Conservation (phyloP, 2,888 invertebrate species). For the Coronaproctus castanopsis region DNA sequence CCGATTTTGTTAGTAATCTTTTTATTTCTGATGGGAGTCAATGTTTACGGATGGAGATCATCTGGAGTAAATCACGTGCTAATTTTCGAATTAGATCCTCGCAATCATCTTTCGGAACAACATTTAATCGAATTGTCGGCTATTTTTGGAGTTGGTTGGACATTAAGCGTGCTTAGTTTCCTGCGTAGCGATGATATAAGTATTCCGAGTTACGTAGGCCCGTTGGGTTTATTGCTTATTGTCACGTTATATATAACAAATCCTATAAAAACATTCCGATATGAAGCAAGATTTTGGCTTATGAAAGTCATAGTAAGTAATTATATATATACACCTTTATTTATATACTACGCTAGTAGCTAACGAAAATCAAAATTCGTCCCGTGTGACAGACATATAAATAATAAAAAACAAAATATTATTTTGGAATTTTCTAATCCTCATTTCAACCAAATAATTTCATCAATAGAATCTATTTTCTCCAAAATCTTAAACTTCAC, state of each 20-base stretch:
- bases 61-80: constrained; percentile 95
- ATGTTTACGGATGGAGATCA: constrained; percentile 91
- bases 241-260: constrained; percentile 64
- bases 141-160: constrained; percentile 87
- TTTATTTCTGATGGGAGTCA: constrained; percentile 83
- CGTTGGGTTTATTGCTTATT: constrained; percentile 65
- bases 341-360: too few species aligned
- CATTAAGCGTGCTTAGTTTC: constrained; percentile 56
- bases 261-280: constrained; percentile 74
- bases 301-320: constrained; percentile 60
- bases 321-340: neutral
- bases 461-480: too few species aligned
- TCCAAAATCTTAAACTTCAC: too few species aligned
- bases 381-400: neutral
- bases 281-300: constrained; percentile 88
- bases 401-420: constrained; percentile 8
- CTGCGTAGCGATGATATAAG: constrained; percentile 48
- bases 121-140: constrained; percentile 86
- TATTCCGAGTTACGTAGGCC: constrained; percentile 83
- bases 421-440: constrained; percentile 12
- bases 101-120: constrained; percentile 83
- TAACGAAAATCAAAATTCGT: too few species aligned
- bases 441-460: too few species aligned
- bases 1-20: constrained; percentile 81
- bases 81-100: constrained; percentile 89